Evolutionary conservation across 53 echinoderm and acorn worm genomes (phyloP).

Genomic region (Arbacia lixula): DNA sequence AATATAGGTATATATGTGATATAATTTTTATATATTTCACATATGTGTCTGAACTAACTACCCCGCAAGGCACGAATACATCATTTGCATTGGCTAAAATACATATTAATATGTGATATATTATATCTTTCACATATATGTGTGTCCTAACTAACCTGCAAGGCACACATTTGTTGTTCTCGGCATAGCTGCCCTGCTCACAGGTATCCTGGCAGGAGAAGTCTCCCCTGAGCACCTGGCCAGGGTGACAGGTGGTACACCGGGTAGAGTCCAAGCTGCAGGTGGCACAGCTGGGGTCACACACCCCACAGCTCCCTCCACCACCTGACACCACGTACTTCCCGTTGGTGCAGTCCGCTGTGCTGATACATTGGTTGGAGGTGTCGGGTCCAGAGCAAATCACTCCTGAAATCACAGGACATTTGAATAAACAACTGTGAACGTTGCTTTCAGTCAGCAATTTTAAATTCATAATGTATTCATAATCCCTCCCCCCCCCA

Average conservation of each 20-base stretch:
- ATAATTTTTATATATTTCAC: too few relatives aligned
- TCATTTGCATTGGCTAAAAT: too few relatives aligned
- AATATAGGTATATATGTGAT: too few relatives aligned
- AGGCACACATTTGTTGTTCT: constrained; percentile 38
- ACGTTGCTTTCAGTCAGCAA: too few relatives aligned
- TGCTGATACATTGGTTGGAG: constrained; percentile 75
- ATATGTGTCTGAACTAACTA: too few relatives aligned
- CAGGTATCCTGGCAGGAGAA: constrained; percentile 64
- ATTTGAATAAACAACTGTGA: too few relatives aligned
- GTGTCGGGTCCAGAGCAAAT: constrained; percentile 81
- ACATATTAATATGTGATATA: too few relatives aligned
- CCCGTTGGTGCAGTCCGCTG: constrained; percentile 55
- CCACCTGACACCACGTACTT: constrained; percentile 63
- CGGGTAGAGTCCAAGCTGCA: constrained; percentile 57
- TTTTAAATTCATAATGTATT: too few relatives aligned
- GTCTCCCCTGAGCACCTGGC: constrained; percentile 49
- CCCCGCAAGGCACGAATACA: too few relatives aligned
- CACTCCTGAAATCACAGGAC: too few relatives aligned
- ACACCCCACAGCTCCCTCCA: constrained; percentile 69
- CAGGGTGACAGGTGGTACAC: constrained; percentile 67
- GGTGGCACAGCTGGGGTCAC: constrained; percentile 67
- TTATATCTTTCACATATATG: too few relatives aligned
- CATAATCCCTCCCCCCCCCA: too few relatives aligned
- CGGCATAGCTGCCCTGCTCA: constrained; percentile 70
- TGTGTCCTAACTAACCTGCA: constrained; percentile 90